phyloP scores from a whole-genome alignment of 2,113 vertebrate species.

The Hypocryptadius cinnamomeus region DNA sequence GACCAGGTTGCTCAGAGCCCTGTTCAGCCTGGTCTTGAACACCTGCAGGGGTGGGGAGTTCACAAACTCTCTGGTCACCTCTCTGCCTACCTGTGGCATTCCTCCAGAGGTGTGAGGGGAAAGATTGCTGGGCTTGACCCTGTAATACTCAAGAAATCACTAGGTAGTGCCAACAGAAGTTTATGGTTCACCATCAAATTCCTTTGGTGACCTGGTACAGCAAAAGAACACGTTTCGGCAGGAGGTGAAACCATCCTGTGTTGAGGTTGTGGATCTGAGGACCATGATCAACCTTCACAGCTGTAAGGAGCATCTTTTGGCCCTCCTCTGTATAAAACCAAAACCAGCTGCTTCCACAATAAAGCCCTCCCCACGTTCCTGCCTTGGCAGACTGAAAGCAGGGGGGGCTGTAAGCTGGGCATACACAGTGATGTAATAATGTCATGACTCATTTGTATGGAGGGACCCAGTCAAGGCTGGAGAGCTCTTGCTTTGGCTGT shows the following conservation, averaged over 20 bases:
- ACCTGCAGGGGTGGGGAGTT: neutral
- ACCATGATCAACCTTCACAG: neutral
- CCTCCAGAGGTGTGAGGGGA: neutral
- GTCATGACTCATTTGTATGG: fast-evolving
- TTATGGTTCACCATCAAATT: neutral
- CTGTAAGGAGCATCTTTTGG: neutral
- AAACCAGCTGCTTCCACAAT: neutral
- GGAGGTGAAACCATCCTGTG: neutral
- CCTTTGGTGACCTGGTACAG: neutral
- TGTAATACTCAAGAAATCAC: neutral
- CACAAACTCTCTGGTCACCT: neutral
- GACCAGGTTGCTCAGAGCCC: neutral
- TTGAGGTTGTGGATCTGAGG: neutral
- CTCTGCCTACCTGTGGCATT: neutral
- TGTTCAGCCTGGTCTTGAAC: neutral
- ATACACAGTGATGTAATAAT: fast-evolving
- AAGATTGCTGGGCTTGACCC: neutral
- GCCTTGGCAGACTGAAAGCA: neutral
- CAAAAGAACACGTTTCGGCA: neutral
- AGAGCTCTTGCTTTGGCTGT: neutral
- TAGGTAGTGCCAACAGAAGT: neutral
- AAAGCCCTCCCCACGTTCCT: fast-evolving
- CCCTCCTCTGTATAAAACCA: neutral
- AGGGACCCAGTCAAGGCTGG: neutral
- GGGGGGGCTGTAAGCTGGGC: neutral